A percentile compares a stretch with the other conserved stretches of the same genome.
These are phyloP conservation scores for Cochlearius cochlearius DNA, from an alignment of 2,113 vertebrate genomes.

Conservation along the genomic window DNA sequence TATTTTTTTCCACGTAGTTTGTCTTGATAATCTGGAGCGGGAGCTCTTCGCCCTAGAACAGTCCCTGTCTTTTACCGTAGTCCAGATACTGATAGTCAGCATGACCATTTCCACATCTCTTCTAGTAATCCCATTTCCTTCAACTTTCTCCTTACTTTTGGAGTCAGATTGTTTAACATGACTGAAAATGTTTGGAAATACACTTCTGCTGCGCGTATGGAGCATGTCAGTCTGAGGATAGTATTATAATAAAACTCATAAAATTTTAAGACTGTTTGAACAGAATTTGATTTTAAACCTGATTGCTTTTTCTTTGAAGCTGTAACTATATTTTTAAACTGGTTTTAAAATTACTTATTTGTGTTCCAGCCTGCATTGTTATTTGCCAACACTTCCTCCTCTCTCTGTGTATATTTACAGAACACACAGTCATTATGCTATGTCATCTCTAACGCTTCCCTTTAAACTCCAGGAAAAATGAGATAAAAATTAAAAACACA, in stretches of 20 bases:
- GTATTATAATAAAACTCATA: background rate
- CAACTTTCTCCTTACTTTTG: background rate
- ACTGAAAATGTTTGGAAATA: background rate
- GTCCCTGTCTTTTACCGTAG: background rate
- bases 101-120: background rate
- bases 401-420: background rate
- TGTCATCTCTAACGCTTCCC: background rate
- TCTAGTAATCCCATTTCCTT: background rate
- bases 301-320: background rate
- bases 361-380: background rate
- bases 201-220: background rate
- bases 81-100: background rate
- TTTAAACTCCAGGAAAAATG: background rate
- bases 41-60: background rate
- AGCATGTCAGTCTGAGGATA: background rate
- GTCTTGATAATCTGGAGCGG: background rate
- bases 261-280: background rate
- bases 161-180: background rate
- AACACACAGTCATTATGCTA: background rate
- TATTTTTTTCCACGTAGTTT: background rate
- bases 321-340: background rate
- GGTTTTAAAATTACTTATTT: background rate
- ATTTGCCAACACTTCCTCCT: background rate
- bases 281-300: background rate
- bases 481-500: slow-evolving; percentile 23